Conservation (phyloP, 2,797 vertebrate genomes). For the Numenius phaeopus region DNA sequence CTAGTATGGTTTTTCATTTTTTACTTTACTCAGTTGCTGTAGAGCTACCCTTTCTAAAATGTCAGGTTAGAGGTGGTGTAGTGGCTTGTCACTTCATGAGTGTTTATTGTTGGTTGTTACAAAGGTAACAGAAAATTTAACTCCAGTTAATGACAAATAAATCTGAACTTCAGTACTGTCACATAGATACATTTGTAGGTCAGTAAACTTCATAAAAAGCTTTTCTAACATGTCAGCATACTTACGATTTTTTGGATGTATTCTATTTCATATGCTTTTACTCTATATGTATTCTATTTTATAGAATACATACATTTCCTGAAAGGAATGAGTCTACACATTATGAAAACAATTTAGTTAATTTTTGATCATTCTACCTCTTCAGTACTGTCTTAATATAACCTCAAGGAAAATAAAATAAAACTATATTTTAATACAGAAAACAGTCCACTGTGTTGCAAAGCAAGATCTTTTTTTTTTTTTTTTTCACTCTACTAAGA, state of each 20-base stretch:
- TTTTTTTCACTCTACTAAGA: not conserved
- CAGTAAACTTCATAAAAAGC: not conserved
- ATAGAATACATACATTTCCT: not conserved
- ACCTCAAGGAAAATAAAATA: not conserved
- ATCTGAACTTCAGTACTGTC: not conserved
- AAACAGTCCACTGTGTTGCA: not conserved
- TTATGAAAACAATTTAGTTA: not conserved
- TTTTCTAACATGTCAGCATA: not conserved
- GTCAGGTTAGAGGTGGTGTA: not conserved
- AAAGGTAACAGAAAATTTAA: not conserved
- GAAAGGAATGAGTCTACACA: not conserved
- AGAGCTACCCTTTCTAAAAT: not conserved
- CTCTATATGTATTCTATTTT: not conserved
- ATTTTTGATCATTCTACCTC: not conserved
- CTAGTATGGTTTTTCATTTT: not conserved
- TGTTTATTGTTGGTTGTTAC: not conserved
- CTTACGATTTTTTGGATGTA: not conserved
- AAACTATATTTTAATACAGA: not conserved
- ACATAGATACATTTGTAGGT: not conserved
- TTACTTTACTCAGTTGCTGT: not conserved
- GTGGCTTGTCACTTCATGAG: not conserved
- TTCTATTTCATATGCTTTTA: not conserved
- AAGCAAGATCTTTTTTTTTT: not conserved
- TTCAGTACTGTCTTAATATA: not conserved
- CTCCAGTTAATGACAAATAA: not conserved